Evolutionary conservation across 2,797 vertebrate genomes (phyloP).

Genomic region (Xyrichtys novacula): DNA sequence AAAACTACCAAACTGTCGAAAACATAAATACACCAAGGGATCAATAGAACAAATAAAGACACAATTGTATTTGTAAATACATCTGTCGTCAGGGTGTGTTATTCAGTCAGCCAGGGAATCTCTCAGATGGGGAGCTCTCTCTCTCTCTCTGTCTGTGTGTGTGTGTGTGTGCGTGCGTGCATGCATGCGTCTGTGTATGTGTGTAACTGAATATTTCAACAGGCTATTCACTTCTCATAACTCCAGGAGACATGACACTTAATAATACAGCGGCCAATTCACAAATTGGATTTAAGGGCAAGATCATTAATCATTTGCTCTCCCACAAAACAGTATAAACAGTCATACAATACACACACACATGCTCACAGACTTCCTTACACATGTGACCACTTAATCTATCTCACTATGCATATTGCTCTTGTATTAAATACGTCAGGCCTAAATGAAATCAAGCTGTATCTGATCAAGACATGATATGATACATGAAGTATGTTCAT

Average conservation of each 20-base stretch:
- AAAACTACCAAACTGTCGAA: no score
- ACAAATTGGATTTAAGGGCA: slow-evolving; percentile 30
- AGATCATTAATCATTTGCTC: slow-evolving; percentile 28
- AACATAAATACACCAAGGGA: no score
- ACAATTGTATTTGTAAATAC: no score
- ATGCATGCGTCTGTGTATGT: no score
- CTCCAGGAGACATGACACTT: slow-evolving; percentile 13
- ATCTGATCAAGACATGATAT: slow-evolving; percentile 8
- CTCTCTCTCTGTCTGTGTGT: no score
- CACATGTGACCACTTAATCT: not conserved
- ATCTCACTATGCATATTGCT: not conserved
- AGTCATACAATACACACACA: not conserved
- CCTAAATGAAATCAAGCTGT: slow-evolving; percentile 16
- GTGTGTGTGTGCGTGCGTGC: no score
- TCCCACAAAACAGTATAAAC: not conserved
- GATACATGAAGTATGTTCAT: not conserved
- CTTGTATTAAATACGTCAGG: slow-evolving; percentile 8
- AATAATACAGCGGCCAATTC: not conserved
- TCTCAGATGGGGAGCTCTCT: no score
- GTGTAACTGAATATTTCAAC: not conserved
- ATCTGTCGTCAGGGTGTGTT: no score
- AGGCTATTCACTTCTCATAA: slow-evolving; percentile 28
- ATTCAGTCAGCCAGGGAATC: no score
- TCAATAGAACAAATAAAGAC: no score
- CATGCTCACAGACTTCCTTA: no score